Percentiles rank a stretch among this genome's conserved stretches.
Conservation (phyloP, 2,113 vertebrate genomes). For the Glareola pratincola region DNA sequence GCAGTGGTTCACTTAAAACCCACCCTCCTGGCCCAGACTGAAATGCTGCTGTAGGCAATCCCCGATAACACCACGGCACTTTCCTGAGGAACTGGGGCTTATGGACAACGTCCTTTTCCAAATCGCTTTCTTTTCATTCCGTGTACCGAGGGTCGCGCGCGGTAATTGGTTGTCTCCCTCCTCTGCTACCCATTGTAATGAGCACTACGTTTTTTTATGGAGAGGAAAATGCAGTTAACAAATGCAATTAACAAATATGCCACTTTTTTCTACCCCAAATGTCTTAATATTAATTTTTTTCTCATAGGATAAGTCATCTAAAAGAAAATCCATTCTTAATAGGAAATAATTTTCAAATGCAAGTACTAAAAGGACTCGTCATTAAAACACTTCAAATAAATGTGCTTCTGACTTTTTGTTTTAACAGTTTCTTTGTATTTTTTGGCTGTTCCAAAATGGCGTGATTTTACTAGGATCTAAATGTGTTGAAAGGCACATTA, state of each 20-base stretch:
- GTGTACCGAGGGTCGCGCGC: rapidly evolving
- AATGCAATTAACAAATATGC: not conserved
- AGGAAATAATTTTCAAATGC: not conserved
- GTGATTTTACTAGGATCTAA: conserved; percentile 4
- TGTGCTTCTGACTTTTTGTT: not conserved
- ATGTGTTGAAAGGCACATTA: conserved; percentile 53
- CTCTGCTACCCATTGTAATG: not conserved
- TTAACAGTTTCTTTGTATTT: not conserved
- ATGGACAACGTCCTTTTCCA: not conserved
- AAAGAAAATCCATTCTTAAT: not conserved
- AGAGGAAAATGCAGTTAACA: not conserved
- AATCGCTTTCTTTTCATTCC: not conserved
- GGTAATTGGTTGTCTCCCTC: not conserved
- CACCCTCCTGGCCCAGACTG: not conserved
- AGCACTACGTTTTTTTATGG: not conserved
- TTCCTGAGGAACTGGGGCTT: not conserved
- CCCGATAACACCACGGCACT: rapidly evolving
- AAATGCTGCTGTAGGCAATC: not conserved
- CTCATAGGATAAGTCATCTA: not conserved
- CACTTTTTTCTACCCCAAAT: not conserved
- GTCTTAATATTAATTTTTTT: not conserved
- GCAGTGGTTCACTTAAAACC: not conserved
- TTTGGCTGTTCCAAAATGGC: not conserved
- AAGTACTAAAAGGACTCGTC: not conserved
- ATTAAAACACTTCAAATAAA: not conserved